Conservation (phyloP, 2,888 invertebrate species). For the Tortricodes alternella region DNA sequence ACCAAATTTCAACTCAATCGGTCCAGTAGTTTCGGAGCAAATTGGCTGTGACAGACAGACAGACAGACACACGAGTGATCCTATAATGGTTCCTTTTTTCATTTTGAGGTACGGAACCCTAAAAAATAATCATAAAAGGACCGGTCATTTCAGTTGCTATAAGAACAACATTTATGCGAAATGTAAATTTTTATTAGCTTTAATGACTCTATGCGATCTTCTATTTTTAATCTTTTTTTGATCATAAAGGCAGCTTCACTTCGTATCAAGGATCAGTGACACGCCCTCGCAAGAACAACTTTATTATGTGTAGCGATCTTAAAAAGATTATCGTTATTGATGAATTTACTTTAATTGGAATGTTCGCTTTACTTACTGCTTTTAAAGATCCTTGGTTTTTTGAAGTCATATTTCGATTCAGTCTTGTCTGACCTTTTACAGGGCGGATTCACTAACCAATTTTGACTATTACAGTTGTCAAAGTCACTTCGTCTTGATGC, state of each 20-base stretch:
- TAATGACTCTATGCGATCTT: slow-evolving; percentile 8
- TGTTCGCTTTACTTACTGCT: slow-evolving; percentile 7
- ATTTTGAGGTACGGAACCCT: too few species aligned
- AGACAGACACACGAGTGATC: too few species aligned
- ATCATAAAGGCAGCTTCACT: slow-evolving; percentile 8
- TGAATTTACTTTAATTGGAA: slow-evolving; percentile 17
- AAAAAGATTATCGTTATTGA: slow-evolving; percentile 26
- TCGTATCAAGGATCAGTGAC: neutral
- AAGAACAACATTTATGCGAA: slow-evolving; percentile 1
- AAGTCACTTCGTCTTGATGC: too few species aligned
- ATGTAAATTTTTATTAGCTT: slow-evolving; percentile 13
- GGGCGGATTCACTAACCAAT: too few species aligned
- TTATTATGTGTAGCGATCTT: slow-evolving; percentile 23
- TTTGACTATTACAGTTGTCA: too few species aligned
- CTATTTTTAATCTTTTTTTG: neutral
- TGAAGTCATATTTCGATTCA: neutral
- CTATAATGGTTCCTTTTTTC: too few species aligned
- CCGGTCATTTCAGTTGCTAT: neutral
- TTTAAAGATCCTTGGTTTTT: neutral
- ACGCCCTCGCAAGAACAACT: slow-evolving; percentile 16
- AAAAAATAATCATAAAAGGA: neutral
- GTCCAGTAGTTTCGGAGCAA: too few species aligned
- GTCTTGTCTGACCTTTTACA: neutral
- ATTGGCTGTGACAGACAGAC: too few species aligned
- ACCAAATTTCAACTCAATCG: too few species aligned